Conservation (phyloP, 2,888 invertebrate genomes). For the Charanyca ferruginea region DNA sequence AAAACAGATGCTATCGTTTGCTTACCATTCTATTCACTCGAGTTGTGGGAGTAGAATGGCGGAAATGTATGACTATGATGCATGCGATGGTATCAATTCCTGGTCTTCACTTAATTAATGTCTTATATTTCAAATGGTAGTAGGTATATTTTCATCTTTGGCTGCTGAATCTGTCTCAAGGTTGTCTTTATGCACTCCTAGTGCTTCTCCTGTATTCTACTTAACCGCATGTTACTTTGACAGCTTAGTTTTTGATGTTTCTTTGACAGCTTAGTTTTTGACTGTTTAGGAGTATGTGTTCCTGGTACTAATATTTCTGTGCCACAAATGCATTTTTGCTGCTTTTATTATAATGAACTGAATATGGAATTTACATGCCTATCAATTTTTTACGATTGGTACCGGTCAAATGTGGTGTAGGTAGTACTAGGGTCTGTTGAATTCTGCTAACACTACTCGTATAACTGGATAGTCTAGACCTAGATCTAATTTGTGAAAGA, state of each 20-base stretch:
- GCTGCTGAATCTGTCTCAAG: neutral
- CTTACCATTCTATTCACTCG: conserved; percentile 46
- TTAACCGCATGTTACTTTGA: conserved; percentile 1
- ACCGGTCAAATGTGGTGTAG: too few species aligned
- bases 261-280: neutral
- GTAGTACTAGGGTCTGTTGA: too few species aligned
- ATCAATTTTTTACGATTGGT: too few species aligned
- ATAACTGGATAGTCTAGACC: too few species aligned
- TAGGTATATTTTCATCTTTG: conserved; percentile 3
- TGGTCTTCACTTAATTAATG: conserved; percentile 40
- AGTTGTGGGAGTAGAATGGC: conserved; percentile 41
- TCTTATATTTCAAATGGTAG: conserved; percentile 8
- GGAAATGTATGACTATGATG: conserved; percentile 45
- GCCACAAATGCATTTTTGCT: neutral
- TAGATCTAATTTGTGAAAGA: too few species aligned
- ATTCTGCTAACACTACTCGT: too few species aligned
- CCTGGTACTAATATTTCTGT: neutral
- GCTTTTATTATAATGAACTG: neutral
- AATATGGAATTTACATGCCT: too few species aligned
- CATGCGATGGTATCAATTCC: conserved; percentile 33
- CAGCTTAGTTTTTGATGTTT: neutral
- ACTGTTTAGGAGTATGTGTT: neutral
- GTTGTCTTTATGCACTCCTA: conserved; percentile 23
- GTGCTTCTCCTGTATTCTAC: conserved; percentile 9
- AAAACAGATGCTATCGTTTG: conserved; percentile 35